Conservation (phyloP, 2,888 invertebrate genomes). For the Clunio marinus region DNA sequence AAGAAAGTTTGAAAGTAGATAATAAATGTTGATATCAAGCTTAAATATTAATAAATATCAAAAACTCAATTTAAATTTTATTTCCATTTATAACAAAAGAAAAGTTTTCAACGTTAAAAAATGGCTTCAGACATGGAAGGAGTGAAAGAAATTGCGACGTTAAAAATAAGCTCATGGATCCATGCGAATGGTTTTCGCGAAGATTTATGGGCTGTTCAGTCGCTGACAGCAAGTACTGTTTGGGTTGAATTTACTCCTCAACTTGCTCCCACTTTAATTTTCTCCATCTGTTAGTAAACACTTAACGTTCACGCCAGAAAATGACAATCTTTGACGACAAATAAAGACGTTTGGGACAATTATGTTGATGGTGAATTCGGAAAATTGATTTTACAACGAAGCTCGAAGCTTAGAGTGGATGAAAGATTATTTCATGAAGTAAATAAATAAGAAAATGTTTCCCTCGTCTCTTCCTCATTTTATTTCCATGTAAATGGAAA, state of each 20-base stretch:
- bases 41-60: not conserved
- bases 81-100: not conserved
- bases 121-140: constrained; percentile 13
- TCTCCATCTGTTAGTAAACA: not conserved
- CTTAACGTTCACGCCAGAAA: constrained; percentile 2
- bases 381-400: not conserved
- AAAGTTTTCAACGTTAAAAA: not conserved
- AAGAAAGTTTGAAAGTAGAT: not conserved
- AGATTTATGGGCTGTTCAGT: constrained; percentile 30
- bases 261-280: not conserved
- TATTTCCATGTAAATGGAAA: not conserved
- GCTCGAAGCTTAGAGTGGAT: not conserved
- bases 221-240: constrained; percentile 31
- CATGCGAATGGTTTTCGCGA: constrained; percentile 19
- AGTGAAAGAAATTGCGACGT: not conserved
- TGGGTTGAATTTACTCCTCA: not conserved
- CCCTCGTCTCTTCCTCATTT: not conserved
- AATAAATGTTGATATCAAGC: constrained; percentile 26
- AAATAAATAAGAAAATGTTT: constrained; percentile 26
- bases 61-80: constrained; percentile 5
- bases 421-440: not conserved
- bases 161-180: constrained; percentile 12
- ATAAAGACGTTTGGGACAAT: constrained; percentile 37
- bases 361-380: not conserved
- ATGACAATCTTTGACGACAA: constrained; percentile 24